Base-by-base conservation (phyloP, 2,797 vertebrate genomes). In the Lagodon rhomboides region DNA sequence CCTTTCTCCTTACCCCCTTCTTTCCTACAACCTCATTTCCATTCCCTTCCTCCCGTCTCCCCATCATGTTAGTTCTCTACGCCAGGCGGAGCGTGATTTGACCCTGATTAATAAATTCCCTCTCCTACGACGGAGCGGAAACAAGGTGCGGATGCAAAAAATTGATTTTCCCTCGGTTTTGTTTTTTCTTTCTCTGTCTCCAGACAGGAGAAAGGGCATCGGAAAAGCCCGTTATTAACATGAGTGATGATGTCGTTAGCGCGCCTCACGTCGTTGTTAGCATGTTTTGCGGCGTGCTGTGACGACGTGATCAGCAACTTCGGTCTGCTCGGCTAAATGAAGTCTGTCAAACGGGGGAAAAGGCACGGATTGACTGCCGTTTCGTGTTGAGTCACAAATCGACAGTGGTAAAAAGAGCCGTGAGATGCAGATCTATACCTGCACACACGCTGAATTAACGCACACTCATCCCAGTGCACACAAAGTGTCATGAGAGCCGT, bases 231-330 rank as follows among this genome's bases (percentile, higher is more conserved):
- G 68, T 79, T 82, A 84, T 92, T 90, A 92, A 75, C 86, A 84
- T 87, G 91, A 93, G 87, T 74, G 89, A 93, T 93, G 91, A 87
- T 84, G 84, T 91, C 75, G 46, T 92, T 87, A 85, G 79, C 41
- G 51, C 80, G 89, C 89, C 83, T 86, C 59, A 61, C 38, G 13
- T n/a, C 62, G 30, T 77, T 85, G 83, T 90, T 91, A 90, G 86
- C 90, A 91, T 91, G 91, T 93, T 34, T 93, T 80, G 87, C 43
- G 23, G 61, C 64, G 17, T 10, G 34, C 70, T 22, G 34, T 89
- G 91, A 91, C 92, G 90, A 87, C 85, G 84, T 91, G 91, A 93
- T 93, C 89, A 90, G 88, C 83, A 23, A 81, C 85, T 87, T 83
- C 79, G 75, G 77, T 63, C 61, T 58, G 67, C 41, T 50, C 63